Base-by-base conservation (phyloP, 92 coral and sea anemone genomes). In the Epizoanthus scotinus region DNA sequence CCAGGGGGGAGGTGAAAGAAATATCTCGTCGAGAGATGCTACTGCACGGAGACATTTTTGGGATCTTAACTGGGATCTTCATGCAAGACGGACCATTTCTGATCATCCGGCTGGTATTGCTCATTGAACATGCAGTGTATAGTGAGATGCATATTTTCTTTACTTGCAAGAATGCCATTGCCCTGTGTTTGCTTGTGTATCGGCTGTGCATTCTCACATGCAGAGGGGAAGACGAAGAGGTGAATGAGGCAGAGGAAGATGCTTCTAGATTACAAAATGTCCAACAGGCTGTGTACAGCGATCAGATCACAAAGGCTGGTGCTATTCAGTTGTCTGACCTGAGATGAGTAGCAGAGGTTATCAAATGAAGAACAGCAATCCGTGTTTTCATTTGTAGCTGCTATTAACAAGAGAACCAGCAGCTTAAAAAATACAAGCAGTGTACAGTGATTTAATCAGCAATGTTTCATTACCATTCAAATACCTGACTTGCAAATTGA, bases 51-150 rank as follows among this genome's bases (percentile, higher is more conserved):
- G 99, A 95, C 26, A 95, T 93, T 57, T 95, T 93, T 78, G 99
- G 99, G 6, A 95, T 95, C 61, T 75, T 95, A 47, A 90, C 99
- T 5, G 99, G 99, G 0, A 95, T 95, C 82, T 89, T 95, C 47
- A 95, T 95, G 99, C 97, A 93, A 72, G 99, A 95, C 75, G 99
- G 99, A 3, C 99, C 99, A 15, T 95, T 95, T 54, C 86, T 95
- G 24, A 93, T 95, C 53, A 90, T 95, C 40, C 87, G 99, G 69
- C 88, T 95, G 17, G 94, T 90, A 21, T 75, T 94, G 55, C 86
- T 91, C 3, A 94, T 95, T n/a, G 77, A 95, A 65, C 94, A 88
- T 64, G 73, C 77, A 21, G 95, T 95, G 6, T 86, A 87, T 60
- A 93, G 98, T 58, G 99, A 95, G 81, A 95, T 95, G 99, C 99